phyloP scores from a whole-genome alignment of 1,140 invertebrate genomes.

The Drosophila sucinea region DNA sequence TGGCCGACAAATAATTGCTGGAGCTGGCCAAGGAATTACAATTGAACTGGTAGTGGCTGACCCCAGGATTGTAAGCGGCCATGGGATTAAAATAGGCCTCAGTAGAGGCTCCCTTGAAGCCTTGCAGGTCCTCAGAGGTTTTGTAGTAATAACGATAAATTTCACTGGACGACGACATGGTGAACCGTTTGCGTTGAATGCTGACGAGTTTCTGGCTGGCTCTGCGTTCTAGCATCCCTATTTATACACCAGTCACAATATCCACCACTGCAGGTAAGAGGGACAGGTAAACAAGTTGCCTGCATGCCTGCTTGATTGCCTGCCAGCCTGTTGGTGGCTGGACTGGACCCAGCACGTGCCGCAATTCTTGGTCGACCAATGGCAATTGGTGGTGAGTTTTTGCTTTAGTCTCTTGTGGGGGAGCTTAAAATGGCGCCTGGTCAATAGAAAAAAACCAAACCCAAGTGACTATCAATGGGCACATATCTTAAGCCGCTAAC shows the following conservation, averaged over 20 bases:
- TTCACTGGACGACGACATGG: slow-evolving; percentile 73
- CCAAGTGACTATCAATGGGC: slow-evolving; percentile 40
- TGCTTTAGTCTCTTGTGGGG: background rate
- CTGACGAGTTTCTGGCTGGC: slow-evolving; percentile 63
- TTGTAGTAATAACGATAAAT: slow-evolving; percentile 82
- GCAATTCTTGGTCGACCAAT: slow-evolving; percentile 47
- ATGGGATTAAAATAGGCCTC: slow-evolving; percentile 79
- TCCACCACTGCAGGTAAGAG: slow-evolving; percentile 66
- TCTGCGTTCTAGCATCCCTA: slow-evolving; percentile 54
- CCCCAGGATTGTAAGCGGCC: slow-evolving; percentile 74
- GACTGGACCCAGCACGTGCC: slow-evolving; percentile 66
- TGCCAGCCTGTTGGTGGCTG: slow-evolving; percentile 11
- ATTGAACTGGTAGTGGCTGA: slow-evolving; percentile 72
- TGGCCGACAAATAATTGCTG: slow-evolving; percentile 68
- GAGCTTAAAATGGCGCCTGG: slow-evolving; percentile 64
- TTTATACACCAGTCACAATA: slow-evolving; percentile 59
- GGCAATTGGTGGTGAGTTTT: slow-evolving; percentile 55
- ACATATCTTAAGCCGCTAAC: slow-evolving; percentile 74
- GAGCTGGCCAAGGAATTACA: slow-evolving; percentile 63
- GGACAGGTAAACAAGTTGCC: slow-evolving; percentile 65
- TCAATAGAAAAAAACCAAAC: slow-evolving; percentile 36
- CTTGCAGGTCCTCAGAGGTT: slow-evolving; percentile 79
- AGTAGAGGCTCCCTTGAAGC: slow-evolving; percentile 59
- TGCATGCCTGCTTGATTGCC: slow-evolving; percentile 21
- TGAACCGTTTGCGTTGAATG: slow-evolving; percentile 54